Evolutionary conservation across 2,113 vertebrate species (phyloP), one percentile per base, ranked within the genome.

Genomic region (Cercocebus atys): DNA sequence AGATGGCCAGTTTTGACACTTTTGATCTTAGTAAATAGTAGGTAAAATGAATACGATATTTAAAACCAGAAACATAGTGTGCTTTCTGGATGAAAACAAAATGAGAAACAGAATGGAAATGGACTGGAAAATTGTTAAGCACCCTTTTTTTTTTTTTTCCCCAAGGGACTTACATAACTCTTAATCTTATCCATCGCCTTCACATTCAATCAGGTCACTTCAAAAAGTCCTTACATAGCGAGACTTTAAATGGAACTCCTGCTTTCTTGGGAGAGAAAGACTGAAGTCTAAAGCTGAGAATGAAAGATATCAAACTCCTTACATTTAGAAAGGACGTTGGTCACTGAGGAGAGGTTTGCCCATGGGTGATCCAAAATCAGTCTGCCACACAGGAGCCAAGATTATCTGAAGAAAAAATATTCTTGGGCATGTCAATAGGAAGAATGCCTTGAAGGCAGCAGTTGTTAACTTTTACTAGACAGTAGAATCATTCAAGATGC

Each of bases 101-200:
- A 94, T 96, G 76, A 96, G 32, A 92, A 16, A 85, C 38, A 78
- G 76, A 90, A 96, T 90, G 64, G 64, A 98, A 97, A 95, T 85
- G 75, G 92, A 88, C 85, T 68, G 40, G 87, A 98, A 97, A 97
- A 96, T 96, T 90, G 75, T 64, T 87, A 88, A 81, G 80, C 47
- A 83, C 40, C n/a, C 3, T 5, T 5, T 70, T 75, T 59, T 68
- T 73, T 47, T 55, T 22, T 35, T 30, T 40, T 4, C 4, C 40
- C n/a, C 7, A 35, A 50, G 32, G 23, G 61, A 76, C 23, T 95
- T 95, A 52, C 17, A 17, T 90, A 95, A 81, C 61, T 93, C 52
- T 16, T 59, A 90, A 72, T 92, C 20, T 12, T 61, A 86, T 38
- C 55, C 27, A 66, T 89, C 64, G 93, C 7, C 7, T 81, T 35